Evolutionary conservation across 2,113 vertebrate species (phyloP).

Genomic region (Lucifuga dentata): DNA sequence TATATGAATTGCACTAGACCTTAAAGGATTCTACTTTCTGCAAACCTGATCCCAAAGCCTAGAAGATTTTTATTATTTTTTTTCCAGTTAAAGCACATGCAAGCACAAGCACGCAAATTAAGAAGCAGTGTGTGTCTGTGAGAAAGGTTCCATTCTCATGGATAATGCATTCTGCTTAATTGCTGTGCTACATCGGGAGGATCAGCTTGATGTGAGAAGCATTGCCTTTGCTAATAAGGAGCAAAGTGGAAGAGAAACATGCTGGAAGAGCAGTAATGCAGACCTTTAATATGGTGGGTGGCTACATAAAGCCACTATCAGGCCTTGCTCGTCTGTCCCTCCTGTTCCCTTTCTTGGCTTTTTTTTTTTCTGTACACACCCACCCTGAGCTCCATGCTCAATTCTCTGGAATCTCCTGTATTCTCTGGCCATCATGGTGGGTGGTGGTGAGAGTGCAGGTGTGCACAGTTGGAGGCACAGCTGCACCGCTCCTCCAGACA

Average conservation of each 20-base stretch:
- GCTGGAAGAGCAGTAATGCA: slow-evolving; percentile 38
- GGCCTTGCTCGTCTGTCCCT: slow-evolving; percentile 36
- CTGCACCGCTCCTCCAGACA: slow-evolving; percentile 75
- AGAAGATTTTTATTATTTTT: slow-evolving; percentile 58
- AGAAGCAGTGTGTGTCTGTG: slow-evolving; percentile 60
- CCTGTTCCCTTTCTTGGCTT: slow-evolving; percentile 29
- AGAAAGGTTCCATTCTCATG: slow-evolving; percentile 63
- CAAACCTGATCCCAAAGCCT: slow-evolving; percentile 54
- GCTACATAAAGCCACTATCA: background rate
- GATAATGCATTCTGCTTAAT: slow-evolving; percentile 81
- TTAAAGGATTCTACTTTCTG: slow-evolving; percentile 2
- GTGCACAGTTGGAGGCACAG: slow-evolving; percentile 80
- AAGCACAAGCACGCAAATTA: slow-evolving; percentile 72
- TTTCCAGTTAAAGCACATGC: slow-evolving; percentile 74
- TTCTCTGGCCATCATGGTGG: slow-evolving; percentile 63
- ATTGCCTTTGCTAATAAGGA: slow-evolving; percentile 71
- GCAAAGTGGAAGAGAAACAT: slow-evolving; percentile 58
- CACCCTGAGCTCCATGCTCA: slow-evolving; percentile 47
- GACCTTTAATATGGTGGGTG: slow-evolving; percentile 40
- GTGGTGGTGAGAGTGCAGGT: slow-evolving; percentile 77
- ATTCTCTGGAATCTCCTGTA: slow-evolving; percentile 51
- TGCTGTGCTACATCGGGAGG: slow-evolving; percentile 66
- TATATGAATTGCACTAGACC: slow-evolving; percentile 9
- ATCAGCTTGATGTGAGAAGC: slow-evolving; percentile 68
- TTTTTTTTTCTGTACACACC: slow-evolving; percentile 62